A percentile compares a stretch with the other conserved stretches of the same genome.
Conservation (phyloP, 2,888 invertebrate genomes). For the Acleris holmiana region DNA sequence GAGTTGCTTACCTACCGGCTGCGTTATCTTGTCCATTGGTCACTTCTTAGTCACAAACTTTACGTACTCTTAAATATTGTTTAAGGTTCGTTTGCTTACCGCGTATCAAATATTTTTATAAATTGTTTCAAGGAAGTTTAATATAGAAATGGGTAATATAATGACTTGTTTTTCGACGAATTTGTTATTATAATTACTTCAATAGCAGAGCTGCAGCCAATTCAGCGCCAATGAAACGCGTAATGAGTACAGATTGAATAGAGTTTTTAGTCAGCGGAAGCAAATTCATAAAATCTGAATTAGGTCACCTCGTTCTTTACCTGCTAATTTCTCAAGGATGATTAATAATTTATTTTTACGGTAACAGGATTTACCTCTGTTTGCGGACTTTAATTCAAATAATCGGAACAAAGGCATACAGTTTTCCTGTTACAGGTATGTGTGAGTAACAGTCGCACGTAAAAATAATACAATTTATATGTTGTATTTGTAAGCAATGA, state of each 20-base stretch:
- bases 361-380: conserved; percentile 3
- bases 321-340: not conserved
- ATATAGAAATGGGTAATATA: too few relatives aligned
- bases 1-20: conserved; percentile 28
- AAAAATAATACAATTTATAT: not conserved
- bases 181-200: too few relatives aligned
- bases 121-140: too few relatives aligned
- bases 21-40: conserved; percentile 17
- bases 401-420: not conserved
- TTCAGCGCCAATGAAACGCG: too few relatives aligned
- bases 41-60: conserved; percentile 1
- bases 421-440: conserved; percentile 14
- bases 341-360: not conserved
- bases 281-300: too few relatives aligned
- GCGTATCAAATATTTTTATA: not conserved
- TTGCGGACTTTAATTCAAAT: not conserved
- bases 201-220: too few relatives aligned
- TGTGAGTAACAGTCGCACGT: not conserved
- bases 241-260: too few relatives aligned
- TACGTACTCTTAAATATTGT: not conserved
- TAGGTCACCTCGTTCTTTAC: not conserved
- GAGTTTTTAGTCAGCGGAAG: too few relatives aligned
- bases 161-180: too few relatives aligned
- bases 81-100: not conserved
- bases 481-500: too few relatives aligned